These are phyloP conservation scores for Lophotriccus pileatus DNA, from an alignment of 2,797 vertebrate species.

Conservation along the genomic window DNA sequence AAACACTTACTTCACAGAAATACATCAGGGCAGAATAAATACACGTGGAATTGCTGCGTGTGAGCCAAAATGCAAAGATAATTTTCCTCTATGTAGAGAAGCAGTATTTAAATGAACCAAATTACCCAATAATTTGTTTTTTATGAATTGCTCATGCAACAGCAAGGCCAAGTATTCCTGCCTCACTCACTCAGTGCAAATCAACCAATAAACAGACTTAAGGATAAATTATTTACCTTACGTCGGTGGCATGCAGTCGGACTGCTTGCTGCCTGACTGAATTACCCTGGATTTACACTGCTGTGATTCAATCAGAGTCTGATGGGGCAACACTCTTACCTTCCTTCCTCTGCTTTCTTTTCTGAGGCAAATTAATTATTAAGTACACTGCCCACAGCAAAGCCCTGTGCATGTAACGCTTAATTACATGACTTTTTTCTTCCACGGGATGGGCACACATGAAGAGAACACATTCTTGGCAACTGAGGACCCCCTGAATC, in stretches of 20 bases:
- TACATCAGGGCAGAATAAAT: not conserved
- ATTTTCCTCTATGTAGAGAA: conserved; percentile 28
- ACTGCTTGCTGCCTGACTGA: conserved; percentile 7
- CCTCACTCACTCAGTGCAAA: conserved; percentile 16
- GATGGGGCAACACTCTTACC: not conserved
- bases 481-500: not conserved
- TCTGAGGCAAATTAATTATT: conserved; percentile 7
- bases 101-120: conserved; percentile 46
- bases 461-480: not conserved
- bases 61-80: conserved; percentile 37
- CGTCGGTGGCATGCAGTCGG: not conserved
- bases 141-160: conserved; percentile 41
- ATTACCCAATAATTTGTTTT: conserved; percentile 49
- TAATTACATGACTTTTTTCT: not conserved
- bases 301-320: conserved; percentile 34
- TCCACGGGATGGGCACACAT: not conserved
- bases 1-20: not conserved
- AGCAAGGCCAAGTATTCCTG: conserved; percentile 36
- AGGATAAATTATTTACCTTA: conserved; percentile 54
- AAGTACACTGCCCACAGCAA: conserved; percentile 16
- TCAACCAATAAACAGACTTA: conserved; percentile 34
- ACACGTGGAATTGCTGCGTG: not conserved
- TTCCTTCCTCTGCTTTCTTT: conserved; percentile 19
- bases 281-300: conserved; percentile 15
- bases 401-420: not conserved